phyloP scores from a whole-genome alignment of 2,797 vertebrate genomes.

The Babyrousa celebensis region DNA sequence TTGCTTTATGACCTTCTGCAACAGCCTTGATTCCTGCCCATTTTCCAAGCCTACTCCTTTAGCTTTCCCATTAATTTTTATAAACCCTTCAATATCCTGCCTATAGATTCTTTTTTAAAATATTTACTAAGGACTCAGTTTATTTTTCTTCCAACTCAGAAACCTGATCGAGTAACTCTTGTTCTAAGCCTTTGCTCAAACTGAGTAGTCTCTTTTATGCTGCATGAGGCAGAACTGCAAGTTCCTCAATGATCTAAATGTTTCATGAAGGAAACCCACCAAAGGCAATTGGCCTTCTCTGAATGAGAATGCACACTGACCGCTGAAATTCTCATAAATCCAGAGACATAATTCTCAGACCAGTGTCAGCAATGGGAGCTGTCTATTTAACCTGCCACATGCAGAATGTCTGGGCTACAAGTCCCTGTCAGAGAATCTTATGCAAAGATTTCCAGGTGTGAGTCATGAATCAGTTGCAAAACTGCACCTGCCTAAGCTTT shows the following conservation, averaged over 20 bases:
- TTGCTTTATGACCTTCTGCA: background rate
- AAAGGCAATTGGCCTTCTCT: background rate
- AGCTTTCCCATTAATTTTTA: slow-evolving; percentile 21
- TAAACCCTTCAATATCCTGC: background rate
- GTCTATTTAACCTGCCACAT: background rate
- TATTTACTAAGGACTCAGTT: slow-evolving; percentile 24
- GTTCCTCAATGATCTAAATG: background rate
- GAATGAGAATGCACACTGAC: background rate
- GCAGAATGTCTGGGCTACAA: background rate
- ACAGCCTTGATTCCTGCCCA: background rate
- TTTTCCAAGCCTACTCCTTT: background rate
- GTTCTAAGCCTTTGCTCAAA: background rate
- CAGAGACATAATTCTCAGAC: background rate
- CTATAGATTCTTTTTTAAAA: background rate
- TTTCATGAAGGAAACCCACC: background rate
- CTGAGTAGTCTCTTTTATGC: background rate
- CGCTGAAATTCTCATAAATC: background rate
- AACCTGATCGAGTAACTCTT: background rate
- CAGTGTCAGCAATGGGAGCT: background rate
- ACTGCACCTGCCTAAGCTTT: background rate
- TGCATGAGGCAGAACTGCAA: background rate
- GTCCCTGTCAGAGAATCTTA: background rate
- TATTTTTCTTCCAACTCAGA: background rate
- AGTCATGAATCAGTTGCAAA: background rate
- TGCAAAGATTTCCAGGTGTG: background rate